phyloP scores from a whole-genome alignment of 2,888 invertebrate genomes.

The Trilocha varians region DNA sequence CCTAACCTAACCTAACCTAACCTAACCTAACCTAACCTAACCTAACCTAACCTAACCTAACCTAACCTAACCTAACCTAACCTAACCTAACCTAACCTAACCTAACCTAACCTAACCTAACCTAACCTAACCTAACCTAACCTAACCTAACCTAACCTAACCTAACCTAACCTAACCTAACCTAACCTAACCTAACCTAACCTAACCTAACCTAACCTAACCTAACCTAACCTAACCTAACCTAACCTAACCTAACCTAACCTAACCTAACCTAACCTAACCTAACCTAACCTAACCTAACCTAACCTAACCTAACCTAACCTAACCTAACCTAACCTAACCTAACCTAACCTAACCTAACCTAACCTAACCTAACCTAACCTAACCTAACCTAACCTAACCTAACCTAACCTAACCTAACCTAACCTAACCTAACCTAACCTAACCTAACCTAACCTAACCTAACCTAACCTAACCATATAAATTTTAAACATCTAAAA shows the following conservation, averaged over 20 bases:
- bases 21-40: slow-evolving; percentile 14
- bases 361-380: slow-evolving; percentile 4
- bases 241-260: slow-evolving; percentile 5
- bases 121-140: slow-evolving; percentile 3
- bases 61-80: slow-evolving; percentile 3
- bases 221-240: slow-evolving; percentile 4
- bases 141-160: slow-evolving; percentile 3
- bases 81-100: slow-evolving; percentile 3
- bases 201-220: slow-evolving; percentile 4
- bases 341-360: slow-evolving; percentile 4
- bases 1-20: slow-evolving; percentile 14
- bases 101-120: slow-evolving; percentile 3
- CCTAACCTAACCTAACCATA: slow-evolving; percentile 5
- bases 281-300: slow-evolving; percentile 5
- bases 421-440: slow-evolving; percentile 4
- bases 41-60: slow-evolving; percentile 7
- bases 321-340: slow-evolving; percentile 4
- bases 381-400: slow-evolving; percentile 3
- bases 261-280: slow-evolving; percentile 5
- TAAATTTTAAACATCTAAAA: too few species aligned
- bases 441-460: slow-evolving; percentile 3
- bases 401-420: slow-evolving; percentile 3
- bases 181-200: slow-evolving; percentile 3
- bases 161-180: slow-evolving; percentile 3
- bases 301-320: slow-evolving; percentile 5